Percentiles rank a stretch among this genome's conserved stretches.
phyloP scores from a whole-genome alignment of 1,140 invertebrate species.

The Trichogramma pretiosum region DNA sequence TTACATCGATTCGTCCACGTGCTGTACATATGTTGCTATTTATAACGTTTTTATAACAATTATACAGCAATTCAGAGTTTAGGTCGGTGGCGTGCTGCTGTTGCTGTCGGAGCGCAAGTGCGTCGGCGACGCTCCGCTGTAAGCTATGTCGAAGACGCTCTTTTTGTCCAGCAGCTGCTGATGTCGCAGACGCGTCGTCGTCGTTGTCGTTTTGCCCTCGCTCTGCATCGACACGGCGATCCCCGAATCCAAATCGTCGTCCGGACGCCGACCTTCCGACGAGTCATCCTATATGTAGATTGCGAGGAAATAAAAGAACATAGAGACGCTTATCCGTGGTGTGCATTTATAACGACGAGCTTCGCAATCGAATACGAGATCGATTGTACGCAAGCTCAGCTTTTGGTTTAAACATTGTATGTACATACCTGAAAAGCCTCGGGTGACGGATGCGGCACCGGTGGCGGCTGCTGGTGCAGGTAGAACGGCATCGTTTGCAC shows the following conservation, averaged over 20 bases:
- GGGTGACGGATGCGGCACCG: slow-evolving; percentile 54
- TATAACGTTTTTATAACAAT: too few relatives aligned
- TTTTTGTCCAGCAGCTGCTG: slow-evolving; percentile 80
- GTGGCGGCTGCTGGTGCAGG: slow-evolving; percentile 56
- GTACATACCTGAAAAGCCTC: slow-evolving; percentile 36
- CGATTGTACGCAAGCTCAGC: too few relatives aligned
- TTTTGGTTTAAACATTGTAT: too few relatives aligned
- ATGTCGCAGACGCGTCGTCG: slow-evolving; percentile 38
- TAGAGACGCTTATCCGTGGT: too few relatives aligned
- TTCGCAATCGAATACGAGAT: slow-evolving; percentile 16
- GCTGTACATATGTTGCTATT: too few relatives aligned
- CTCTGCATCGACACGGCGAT: slow-evolving; percentile 57
- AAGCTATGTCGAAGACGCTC: slow-evolving; percentile 88
- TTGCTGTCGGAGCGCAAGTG: slow-evolving; percentile 52
- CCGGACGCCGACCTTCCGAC: slow-evolving; percentile 28
- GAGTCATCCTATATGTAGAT: slow-evolving; percentile 17
- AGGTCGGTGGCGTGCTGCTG: slow-evolving; percentile 42
- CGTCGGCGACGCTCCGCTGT: slow-evolving; percentile 70
- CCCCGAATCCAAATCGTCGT: slow-evolving; percentile 65
- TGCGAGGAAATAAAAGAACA: too few relatives aligned
- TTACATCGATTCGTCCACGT: too few relatives aligned
- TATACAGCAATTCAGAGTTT: too few relatives aligned
- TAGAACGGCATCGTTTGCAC: slow-evolving; percentile 47
- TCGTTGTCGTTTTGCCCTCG: too few relatives aligned
- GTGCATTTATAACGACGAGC: neutral